A percentile compares a stretch with the other conserved stretches of the same genome.
phyloP scores from a whole-genome alignment of 2,797 vertebrate species.

The Chrysocyon brachyurus region DNA sequence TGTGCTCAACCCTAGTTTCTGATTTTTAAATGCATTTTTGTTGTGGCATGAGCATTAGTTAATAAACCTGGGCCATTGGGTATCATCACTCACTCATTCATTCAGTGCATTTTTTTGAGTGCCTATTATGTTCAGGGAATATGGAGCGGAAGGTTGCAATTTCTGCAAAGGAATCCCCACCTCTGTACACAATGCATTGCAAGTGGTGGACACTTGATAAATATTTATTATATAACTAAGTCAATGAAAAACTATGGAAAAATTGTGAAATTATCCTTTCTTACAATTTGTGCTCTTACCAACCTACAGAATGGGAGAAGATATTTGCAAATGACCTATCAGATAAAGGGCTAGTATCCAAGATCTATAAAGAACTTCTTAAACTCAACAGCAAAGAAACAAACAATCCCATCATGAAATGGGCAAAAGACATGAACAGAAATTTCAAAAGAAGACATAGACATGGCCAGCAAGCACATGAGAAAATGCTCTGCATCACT shows the following conservation, averaged over 20 bases:
- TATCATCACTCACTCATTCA: background rate
- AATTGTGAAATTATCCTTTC: conserved; percentile 4
- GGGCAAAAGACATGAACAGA: too few species aligned
- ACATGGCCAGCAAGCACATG: too few species aligned
- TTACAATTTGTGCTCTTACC: background rate
- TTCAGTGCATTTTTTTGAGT: background rate
- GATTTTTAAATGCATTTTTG: conserved; percentile 33
- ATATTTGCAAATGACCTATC: too few species aligned
- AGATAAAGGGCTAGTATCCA: too few species aligned
- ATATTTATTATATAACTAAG: background rate
- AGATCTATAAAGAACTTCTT: too few species aligned
- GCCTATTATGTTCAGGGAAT: background rate
- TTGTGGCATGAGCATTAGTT: background rate
- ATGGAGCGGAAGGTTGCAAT: background rate
- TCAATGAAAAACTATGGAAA: background rate
- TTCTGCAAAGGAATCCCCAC: background rate
- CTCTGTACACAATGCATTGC: background rate
- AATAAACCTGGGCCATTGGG: background rate
- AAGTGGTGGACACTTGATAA: background rate
- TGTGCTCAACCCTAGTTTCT: background rate
- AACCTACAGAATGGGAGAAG: background rate
- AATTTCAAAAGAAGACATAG: too few species aligned
- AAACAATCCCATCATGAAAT: too few species aligned
- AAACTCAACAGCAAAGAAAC: too few species aligned
- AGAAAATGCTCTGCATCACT: too few species aligned